Evolutionary conservation across 2,797 vertebrate species (phyloP).

Genomic region (Myotis planiceps): DNA sequence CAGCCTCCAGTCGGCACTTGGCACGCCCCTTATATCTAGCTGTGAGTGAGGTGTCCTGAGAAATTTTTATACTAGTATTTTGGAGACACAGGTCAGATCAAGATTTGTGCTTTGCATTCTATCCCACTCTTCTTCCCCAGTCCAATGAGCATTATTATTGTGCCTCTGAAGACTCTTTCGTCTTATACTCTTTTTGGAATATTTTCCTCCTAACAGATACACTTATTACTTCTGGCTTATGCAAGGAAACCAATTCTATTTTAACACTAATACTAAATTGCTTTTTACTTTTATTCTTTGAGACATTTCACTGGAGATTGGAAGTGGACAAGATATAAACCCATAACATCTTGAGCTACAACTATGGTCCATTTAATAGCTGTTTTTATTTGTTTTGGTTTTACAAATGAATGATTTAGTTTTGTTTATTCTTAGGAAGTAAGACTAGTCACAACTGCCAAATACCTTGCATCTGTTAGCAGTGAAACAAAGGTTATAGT

Average conservation of each 20-base stretch:
- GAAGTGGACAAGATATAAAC: not conserved
- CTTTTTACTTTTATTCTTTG: not conserved
- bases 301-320: not conserved
- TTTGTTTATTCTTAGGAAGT: not conserved
- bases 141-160: not conserved
- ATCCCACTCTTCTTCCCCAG: not conserved
- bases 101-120: not conserved
- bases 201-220: not conserved
- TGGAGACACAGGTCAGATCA: not conserved
- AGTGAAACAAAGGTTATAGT: not conserved
- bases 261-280: not conserved
- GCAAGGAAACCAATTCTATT: not conserved
- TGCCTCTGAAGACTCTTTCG: not conserved
- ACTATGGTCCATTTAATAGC: not conserved
- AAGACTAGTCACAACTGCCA: not conserved
- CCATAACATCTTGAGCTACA: not conserved
- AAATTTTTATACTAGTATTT: not conserved
- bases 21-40: fast-evolving
- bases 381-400: not conserved
- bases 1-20: not conserved
- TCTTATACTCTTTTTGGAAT: no score
- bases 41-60: no score
- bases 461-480: not conserved
- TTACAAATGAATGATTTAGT: not conserved
- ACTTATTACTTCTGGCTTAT: not conserved